These are phyloP conservation scores for Agriopis aurantiaria DNA, from an alignment of 2,888 invertebrate species.

Conservation along the genomic window DNA sequence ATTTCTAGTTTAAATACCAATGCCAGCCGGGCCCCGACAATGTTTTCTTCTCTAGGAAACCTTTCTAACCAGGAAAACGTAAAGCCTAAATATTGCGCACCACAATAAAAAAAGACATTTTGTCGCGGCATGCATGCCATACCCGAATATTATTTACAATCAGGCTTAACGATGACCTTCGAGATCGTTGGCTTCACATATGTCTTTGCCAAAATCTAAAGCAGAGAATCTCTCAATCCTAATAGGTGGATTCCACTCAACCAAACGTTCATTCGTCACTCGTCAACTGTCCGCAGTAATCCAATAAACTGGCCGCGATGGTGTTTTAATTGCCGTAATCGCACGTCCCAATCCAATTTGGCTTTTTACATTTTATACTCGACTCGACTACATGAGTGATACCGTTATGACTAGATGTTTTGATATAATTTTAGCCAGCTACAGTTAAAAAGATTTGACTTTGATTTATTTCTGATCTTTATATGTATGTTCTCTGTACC, in stretches of 20 bases:
- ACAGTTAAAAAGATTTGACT: background rate
- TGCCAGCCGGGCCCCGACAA: background rate
- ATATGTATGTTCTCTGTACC: too few species aligned
- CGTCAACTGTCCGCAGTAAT: conserved; percentile 39
- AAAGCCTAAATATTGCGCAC: too few species aligned
- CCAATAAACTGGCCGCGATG: conserved; percentile 45
- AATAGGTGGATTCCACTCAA: background rate
- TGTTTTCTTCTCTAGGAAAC: too few species aligned
- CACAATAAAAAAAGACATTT: too few species aligned
- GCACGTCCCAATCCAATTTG: conserved; percentile 44
- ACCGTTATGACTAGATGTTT: background rate
- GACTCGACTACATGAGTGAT: conserved; percentile 2
- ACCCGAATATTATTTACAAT: too few species aligned
- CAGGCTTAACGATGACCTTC: too few species aligned
- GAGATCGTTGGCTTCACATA: background rate
- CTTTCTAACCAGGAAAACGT: too few species aligned
- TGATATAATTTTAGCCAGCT: background rate
- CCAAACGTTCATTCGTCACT: conserved; percentile 8
- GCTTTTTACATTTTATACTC: conserved; percentile 17
- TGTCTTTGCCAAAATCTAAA: conserved; percentile 13
- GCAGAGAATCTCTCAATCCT: conserved; percentile 6
- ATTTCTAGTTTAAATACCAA: background rate
- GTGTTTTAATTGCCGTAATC: conserved; percentile 54
- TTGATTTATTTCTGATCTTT: too few species aligned
- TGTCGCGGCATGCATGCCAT: too few species aligned